These are phyloP conservation scores for Gryon sp. DNA, from an alignment of 1,140 invertebrate genomes.

Conservation along the genomic window DNA sequence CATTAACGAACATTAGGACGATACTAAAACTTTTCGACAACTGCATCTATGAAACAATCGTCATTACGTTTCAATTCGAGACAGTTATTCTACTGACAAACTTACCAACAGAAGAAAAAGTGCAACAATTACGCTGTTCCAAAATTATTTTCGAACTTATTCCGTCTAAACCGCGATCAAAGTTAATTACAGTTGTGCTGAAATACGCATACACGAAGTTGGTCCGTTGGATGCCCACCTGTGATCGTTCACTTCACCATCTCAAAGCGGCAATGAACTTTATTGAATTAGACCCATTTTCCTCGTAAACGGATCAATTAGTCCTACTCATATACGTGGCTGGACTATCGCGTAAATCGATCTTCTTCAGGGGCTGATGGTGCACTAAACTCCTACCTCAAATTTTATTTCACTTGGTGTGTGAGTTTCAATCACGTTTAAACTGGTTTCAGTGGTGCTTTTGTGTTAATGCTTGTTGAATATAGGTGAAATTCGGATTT, in stretches of 20 bases:
- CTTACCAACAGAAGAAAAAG: conserved; percentile 7
- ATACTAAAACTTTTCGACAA: conserved; percentile 35
- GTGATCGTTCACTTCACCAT: conserved; percentile 41
- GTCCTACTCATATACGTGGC: conserved; percentile 54
- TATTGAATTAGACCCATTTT: conserved; percentile 63
- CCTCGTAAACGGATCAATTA: conserved; percentile 62
- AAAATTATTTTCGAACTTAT: conserved; percentile 41
- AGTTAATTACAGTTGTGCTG: conserved; percentile 45
- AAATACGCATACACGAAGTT: conserved; percentile 26
- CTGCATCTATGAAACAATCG: conserved; percentile 23
- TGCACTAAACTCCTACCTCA: conserved; percentile 40
- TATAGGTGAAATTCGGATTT: conserved; percentile 6
- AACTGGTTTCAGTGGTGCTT: conserved; percentile 31
- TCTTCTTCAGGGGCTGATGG: conserved; percentile 52
- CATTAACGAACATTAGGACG: conserved; percentile 41
- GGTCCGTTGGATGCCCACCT: conserved; percentile 26
- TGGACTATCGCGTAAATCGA: conserved; percentile 51
- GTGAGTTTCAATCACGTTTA: conserved; percentile 46
- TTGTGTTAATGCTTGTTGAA: conserved; percentile 33
- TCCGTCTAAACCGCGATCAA: conserved; percentile 21
- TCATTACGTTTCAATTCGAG: conserved; percentile 34
- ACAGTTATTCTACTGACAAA: conserved; percentile 22
- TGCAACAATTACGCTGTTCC: conserved; percentile 6
- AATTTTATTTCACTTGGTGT: conserved; percentile 46
- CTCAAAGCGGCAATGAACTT: conserved; percentile 59